Evolutionary conservation across 64 coral and sea anemone species (phyloP).

Genomic region (Stylophora pistillata): DNA sequence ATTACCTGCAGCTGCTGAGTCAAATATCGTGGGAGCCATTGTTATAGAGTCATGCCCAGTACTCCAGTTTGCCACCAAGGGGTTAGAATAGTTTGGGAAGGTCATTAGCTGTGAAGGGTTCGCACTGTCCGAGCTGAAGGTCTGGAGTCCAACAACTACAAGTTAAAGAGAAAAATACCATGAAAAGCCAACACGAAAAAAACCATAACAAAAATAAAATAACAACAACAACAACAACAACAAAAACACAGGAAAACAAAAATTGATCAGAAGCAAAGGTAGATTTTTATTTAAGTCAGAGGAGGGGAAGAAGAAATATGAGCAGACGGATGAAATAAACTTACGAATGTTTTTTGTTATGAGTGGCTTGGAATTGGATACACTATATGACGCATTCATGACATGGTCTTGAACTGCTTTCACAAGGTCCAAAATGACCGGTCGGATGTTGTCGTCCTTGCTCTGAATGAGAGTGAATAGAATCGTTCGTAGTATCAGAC

Average conservation of each 20-base stretch:
- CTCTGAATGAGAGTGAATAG: neutral
- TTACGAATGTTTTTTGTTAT: conserved; percentile 41
- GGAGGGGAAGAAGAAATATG: too few species aligned
- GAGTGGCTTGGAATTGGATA: conserved; percentile 10
- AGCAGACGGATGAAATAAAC: neutral
- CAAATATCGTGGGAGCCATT: conserved; percentile 21
- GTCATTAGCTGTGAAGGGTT: conserved; percentile 23
- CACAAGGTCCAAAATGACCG: conserved; percentile 23
- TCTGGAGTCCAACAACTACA: conserved; percentile 24
- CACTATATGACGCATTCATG: conserved; percentile 39
- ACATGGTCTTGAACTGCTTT: neutral
- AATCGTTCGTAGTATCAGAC: neutral
- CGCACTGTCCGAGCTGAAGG: conserved; percentile 14
- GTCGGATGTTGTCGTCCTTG: neutral
- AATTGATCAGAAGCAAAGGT: neutral
- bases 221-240: too few species aligned
- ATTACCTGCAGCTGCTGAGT: conserved; percentile 11
- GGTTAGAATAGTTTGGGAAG: conserved; percentile 67
- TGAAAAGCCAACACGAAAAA: neutral
- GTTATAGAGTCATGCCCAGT: conserved; percentile 33
- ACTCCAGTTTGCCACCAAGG: conserved; percentile 54
- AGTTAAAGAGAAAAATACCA: neutral
- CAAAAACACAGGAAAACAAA: too few species aligned
- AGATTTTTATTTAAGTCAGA: neutral
- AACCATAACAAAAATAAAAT: too few species aligned